Evolutionary conservation across 2,888 invertebrate genomes (phyloP).

Genomic region (Liopterus haemorrhoidalis): DNA sequence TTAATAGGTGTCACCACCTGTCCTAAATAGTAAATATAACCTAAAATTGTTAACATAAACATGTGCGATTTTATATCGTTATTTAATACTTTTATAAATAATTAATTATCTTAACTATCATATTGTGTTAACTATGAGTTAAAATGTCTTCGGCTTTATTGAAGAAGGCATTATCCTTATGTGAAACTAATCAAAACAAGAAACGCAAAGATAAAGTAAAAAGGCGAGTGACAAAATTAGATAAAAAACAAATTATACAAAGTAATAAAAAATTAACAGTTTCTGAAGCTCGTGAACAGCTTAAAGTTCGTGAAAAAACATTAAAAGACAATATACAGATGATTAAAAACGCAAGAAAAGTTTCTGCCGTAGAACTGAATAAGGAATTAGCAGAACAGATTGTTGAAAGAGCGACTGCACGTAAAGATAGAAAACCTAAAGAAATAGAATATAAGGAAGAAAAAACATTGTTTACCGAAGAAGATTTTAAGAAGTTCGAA

Average conservation of each 20-base stretch:
- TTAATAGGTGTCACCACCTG: too few relatives aligned
- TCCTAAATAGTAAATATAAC: too few relatives aligned
- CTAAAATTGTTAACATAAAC: too few relatives aligned
- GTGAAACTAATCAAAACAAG: conserved; percentile 36
- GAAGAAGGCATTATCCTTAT: conserved; percentile 39
- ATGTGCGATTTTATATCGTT: too few relatives aligned
- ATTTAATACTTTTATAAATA: too few relatives aligned
- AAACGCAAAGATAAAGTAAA: conserved; percentile 19
- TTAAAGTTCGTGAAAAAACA: conserved; percentile 39
- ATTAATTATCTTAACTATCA: too few relatives aligned
- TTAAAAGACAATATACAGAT: conserved; percentile 40
- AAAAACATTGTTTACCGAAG: conserved; percentile 63
- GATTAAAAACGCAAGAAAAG: conserved; percentile 38
- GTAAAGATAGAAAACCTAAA: conserved; percentile 47
- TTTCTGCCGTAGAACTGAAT: conserved; percentile 38
- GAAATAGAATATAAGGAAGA: conserved; percentile 47
- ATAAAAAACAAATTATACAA: conserved; percentile 29
- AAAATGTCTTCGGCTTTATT: conserved; percentile 41
- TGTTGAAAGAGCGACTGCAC: conserved; percentile 51
- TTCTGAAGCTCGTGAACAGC: conserved; percentile 37
- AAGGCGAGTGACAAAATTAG: conserved; percentile 20
- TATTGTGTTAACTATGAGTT: not conserved
- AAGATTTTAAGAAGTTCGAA: conserved; percentile 63
- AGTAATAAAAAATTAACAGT: conserved; percentile 39
- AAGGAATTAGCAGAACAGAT: conserved; percentile 46